Evolutionary conservation across 2,113 vertebrate species (phyloP).

Genomic region (Catharus fuscescens): DNA sequence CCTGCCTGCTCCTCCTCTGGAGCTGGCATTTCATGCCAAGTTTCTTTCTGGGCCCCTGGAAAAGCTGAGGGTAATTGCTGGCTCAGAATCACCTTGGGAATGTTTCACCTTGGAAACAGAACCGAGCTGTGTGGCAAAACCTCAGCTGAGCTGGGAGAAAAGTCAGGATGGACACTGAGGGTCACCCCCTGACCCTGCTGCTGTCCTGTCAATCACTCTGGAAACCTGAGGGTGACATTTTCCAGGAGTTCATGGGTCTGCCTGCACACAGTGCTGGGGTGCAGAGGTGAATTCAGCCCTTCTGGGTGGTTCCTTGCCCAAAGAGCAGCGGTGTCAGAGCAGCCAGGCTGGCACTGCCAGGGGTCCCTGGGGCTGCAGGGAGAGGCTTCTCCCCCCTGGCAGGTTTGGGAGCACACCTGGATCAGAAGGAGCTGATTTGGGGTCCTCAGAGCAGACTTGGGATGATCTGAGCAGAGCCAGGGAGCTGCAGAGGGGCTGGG

Average conservation of each 20-base stretch:
- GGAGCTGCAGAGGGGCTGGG: not conserved
- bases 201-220: not conserved
- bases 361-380: not conserved
- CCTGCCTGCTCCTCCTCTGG: not conserved
- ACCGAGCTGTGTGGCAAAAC: not conserved
- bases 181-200: not conserved
- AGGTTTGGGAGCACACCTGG: not conserved
- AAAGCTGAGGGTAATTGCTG: not conserved
- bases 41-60: not conserved
- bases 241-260: accelerated
- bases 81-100: no score
- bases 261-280: not conserved
- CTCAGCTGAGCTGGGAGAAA: not conserved
- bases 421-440: not conserved
- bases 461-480: not conserved
- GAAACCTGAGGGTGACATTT: not conserved
- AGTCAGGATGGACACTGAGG: accelerated
- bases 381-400: not conserved
- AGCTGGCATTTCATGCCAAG: accelerated
- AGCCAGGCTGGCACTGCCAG: not conserved
- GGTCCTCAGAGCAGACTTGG: no score
- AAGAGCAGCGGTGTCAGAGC: not conserved
- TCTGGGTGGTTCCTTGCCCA: not conserved
- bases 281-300: not conserved
- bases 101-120: not conserved